Conservation (phyloP, 2,113 vertebrate genomes). For the Cololabis saira region DNA sequence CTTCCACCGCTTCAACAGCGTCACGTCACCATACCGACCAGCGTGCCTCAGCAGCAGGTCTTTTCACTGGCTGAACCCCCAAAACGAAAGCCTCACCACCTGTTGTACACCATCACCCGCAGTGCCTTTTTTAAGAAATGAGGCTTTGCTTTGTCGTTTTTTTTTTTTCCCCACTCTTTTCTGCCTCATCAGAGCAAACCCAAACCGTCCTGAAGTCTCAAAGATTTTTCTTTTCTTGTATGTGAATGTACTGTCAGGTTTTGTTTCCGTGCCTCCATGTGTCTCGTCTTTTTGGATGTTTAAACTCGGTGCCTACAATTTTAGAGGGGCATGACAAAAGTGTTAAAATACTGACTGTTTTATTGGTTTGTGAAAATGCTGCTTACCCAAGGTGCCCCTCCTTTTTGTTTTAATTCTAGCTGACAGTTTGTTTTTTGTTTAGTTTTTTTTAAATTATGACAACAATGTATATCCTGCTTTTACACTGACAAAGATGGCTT, state of each 20-base stretch:
- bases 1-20: constrained; percentile 94
- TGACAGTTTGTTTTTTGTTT: constrained; percentile 38
- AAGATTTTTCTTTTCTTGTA: constrained; percentile 34
- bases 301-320: constrained; percentile 51
- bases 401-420: constrained; percentile 45
- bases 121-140: constrained; percentile 91
- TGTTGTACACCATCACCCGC: constrained; percentile 92
- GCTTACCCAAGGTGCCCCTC: constrained; percentile 49
- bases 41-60: constrained; percentile 94
- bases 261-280: constrained; percentile 44
- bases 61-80: constrained; percentile 93
- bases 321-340: constrained; percentile 50
- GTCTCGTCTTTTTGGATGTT: constrained; percentile 40
- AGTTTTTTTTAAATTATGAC: constrained; percentile 56
- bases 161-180: background rate
- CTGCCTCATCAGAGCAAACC: constrained; percentile 21
- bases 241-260: constrained; percentile 46
- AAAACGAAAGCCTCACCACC: constrained; percentile 90
- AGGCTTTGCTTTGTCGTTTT: constrained; percentile 26
- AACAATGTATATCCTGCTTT: constrained; percentile 61
- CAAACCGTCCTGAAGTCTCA: constrained; percentile 54
- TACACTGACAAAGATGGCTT: constrained; percentile 52
- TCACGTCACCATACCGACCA: constrained; percentile 94
- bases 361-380: constrained; percentile 68
- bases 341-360: constrained; percentile 70